Evolutionary conservation across 2,797 vertebrate species (phyloP), one percentile per base, ranked within the genome.

Genomic region (Spinus pinus): DNA sequence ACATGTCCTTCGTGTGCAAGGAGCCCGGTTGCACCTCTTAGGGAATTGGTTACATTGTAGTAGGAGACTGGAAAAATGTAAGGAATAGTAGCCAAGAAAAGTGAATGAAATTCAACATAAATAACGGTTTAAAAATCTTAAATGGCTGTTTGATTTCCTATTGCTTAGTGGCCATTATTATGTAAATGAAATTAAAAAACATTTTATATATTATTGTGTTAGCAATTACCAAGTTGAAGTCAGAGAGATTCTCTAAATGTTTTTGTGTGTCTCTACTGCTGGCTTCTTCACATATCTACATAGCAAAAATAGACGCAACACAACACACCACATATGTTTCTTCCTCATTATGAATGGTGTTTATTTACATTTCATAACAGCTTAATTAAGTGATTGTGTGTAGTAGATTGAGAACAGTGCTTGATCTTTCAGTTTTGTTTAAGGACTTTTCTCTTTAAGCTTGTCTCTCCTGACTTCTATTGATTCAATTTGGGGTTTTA

Each of bases 341-440:
- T 80, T 88, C 39, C 65, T 67, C 0, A 0, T 85, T 91, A 50
- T 39, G 46, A 64, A 2, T 85, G 10, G 31, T 81, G 35, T 60
- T 87, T 78, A 19, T 80, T 95, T 94, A 81, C 33, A 1, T 78
- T 92, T 82, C 74, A 33, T 53, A 88, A 62, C 28, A 35, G 30
- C 49, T 80, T 90, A 60, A 69, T 81, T 72, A 85, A 94, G 27
- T 44, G 27, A 39, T 49, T 81, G 15, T 44, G 12, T 85, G 12
- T 27, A 53, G 41, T 10, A 65, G 23, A 66, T 75, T 85, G 82
- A 49, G 42, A 81, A 54, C 53, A 37, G 30, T 58, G 37, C 12
- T 54, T 53, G 44, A 60, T 74, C 81, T 87, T 91, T 81, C 33
- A 70, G 31, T 58, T 90, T 71, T 79, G 31, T 79, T 88, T 71